phyloP scores from a whole-genome alignment of 1,140 invertebrate genomes.

The Cydia pomonella region DNA sequence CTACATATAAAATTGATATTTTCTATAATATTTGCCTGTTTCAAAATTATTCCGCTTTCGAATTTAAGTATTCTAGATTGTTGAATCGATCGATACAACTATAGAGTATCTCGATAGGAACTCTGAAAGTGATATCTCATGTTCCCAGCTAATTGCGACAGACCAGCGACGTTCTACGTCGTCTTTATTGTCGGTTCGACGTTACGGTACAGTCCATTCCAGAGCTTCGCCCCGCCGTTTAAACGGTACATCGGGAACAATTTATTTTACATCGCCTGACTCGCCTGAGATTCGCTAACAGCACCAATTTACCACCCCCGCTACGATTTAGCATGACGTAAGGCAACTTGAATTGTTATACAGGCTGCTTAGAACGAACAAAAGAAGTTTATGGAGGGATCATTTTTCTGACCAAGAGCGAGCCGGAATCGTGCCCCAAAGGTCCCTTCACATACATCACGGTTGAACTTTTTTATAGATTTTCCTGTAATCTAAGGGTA shows the following conservation, averaged over 20 bases:
- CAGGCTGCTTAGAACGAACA: too few relatives aligned
- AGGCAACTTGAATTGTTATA: neutral
- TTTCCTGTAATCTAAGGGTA: too few relatives aligned
- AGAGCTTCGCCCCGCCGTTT: neutral
- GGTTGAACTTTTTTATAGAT: too few relatives aligned
- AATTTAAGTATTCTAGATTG: too few relatives aligned
- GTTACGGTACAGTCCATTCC: slow-evolving; percentile 13
- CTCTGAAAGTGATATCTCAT: neutral
- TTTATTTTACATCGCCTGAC: slow-evolving; percentile 5
- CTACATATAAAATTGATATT: too few relatives aligned
- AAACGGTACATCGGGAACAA: slow-evolving; percentile 20
- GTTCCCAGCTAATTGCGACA: neutral
- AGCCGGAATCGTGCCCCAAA: too few relatives aligned
- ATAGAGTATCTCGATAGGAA: neutral
- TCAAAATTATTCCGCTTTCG: too few relatives aligned
- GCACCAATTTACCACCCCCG: slow-evolving; percentile 48
- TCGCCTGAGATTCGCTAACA: slow-evolving; percentile 33
- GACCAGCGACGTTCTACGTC: neutral
- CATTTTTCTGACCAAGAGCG: too few relatives aligned
- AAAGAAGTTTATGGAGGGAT: too few relatives aligned
- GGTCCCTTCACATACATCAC: too few relatives aligned
- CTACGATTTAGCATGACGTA: neutral
- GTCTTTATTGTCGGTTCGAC: neutral
- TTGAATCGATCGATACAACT: too few relatives aligned
- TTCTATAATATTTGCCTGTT: too few relatives aligned